A percentile compares a stretch with the other conserved stretches of the same genome.
phyloP scores from a whole-genome alignment of 2,888 invertebrate genomes.

The Macaria notata region DNA sequence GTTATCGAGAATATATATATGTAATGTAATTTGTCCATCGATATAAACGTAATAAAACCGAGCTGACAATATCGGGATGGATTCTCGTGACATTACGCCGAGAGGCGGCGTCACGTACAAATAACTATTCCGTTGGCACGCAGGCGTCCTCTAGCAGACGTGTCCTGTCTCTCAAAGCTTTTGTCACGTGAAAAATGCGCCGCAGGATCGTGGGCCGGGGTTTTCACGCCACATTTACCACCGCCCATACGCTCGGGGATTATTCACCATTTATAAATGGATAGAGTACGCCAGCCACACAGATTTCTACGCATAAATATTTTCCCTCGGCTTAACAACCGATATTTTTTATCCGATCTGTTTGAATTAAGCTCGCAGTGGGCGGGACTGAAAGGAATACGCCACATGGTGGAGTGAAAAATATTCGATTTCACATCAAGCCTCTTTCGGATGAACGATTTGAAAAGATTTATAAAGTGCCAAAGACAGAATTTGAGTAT shows the following conservation, averaged over 20 bases:
- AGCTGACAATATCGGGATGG: constrained; percentile 19
- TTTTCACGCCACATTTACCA: constrained; percentile 75
- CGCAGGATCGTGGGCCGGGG: constrained; percentile 52
- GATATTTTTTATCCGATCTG: constrained; percentile 40
- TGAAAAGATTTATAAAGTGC: background rate
- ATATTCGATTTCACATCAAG: constrained; percentile 1
- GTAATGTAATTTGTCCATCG: constrained; percentile 1
- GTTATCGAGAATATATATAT: background rate
- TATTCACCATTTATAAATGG: constrained; percentile 75
- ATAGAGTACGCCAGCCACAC: constrained; percentile 61
- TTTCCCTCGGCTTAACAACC: constrained; percentile 43
- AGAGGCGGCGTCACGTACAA: constrained; percentile 30
- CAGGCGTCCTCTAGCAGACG: constrained; percentile 45
- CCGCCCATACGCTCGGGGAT: constrained; percentile 62
- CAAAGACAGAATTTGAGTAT: background rate
- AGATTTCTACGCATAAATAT: constrained; percentile 63
- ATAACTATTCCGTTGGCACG: constrained; percentile 23
- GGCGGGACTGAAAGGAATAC: constrained; percentile 17
- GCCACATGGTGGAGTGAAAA: constrained; percentile 9
- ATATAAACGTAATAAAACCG: constrained; percentile 12
- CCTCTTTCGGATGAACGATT: constrained; percentile 7
- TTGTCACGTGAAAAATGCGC: constrained; percentile 72
- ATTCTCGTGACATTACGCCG: constrained; percentile 36
- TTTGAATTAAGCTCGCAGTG: constrained; percentile 26
- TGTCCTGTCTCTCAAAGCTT: constrained; percentile 60